These are phyloP conservation scores for Pogona vitticeps DNA, from an alignment of 2,113 vertebrate genomes.

Conservation along the genomic window DNA sequence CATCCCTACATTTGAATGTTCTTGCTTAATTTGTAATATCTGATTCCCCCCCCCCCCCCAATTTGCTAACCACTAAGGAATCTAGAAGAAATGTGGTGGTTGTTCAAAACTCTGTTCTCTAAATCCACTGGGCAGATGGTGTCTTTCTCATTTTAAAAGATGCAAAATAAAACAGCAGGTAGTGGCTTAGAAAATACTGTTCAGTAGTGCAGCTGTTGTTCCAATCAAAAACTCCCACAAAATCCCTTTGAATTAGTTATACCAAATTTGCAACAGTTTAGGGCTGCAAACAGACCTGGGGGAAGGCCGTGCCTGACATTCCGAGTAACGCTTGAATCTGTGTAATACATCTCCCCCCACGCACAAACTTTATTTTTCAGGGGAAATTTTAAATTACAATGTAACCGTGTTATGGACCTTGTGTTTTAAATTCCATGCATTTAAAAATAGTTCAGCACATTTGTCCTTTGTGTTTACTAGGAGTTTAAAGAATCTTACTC, in stretches of 20 bases:
- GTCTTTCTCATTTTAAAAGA: slow-evolving; percentile 60
- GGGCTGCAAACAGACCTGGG: slow-evolving; percentile 35
- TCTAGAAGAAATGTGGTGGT: slow-evolving; percentile 17
- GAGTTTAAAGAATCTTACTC: neutral
- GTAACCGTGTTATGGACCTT: slow-evolving; percentile 32
- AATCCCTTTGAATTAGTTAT: slow-evolving; percentile 64
- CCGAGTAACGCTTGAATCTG: slow-evolving; percentile 32
- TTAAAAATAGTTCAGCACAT: slow-evolving; percentile 22
- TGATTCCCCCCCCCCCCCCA: neutral
- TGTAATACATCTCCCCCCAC: neutral
- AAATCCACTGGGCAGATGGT: slow-evolving; percentile 51
- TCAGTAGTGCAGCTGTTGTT: slow-evolving; percentile 69
- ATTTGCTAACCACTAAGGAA: neutral
- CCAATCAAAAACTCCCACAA: slow-evolving; percentile 66
- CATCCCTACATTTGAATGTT: neutral
- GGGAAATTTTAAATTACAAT: slow-evolving; percentile 44
- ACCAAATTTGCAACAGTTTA: slow-evolving; percentile 63
- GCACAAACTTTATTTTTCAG: slow-evolving; percentile 23
- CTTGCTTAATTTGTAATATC: neutral
- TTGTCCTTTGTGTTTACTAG: neutral
- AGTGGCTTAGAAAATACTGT: slow-evolving; percentile 58
- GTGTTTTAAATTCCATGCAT: slow-evolving; percentile 24
- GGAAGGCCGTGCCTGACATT: slow-evolving; percentile 14
- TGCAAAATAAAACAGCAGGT: slow-evolving; percentile 54
- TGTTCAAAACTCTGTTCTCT: slow-evolving; percentile 21